Base-by-base conservation (phyloP, 1,140 invertebrate species). In the Leptestheria dahalacensis region DNA sequence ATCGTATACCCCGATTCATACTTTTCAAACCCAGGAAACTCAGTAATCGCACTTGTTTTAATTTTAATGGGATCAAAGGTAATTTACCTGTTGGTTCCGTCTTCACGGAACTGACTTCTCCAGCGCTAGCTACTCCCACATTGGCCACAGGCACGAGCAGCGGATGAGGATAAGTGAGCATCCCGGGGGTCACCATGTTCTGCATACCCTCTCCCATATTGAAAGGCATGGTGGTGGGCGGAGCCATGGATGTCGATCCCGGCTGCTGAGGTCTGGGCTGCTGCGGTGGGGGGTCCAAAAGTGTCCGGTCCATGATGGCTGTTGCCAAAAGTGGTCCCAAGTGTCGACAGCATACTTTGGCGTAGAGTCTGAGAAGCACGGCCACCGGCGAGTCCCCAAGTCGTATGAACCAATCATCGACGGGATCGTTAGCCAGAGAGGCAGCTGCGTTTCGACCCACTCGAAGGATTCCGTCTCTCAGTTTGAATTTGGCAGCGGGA, bases 371-470 rank as follows among this genome's bases (percentile, higher is more conserved):
- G 61, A 94, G 76, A 68, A 90, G 82, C 63, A 86, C 83, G 15
- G 86, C 85, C 33, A 88, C 75, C 61, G 83, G 80, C 55, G 83
- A 85, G 65, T 92, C 85, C 4, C 87, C 88, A 51, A 90, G 70
- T 25, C 83, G 74, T 55, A 82, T 85, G 68, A 95, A 89, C 92
- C 92, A 97, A 29, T 95, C 91, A 65, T 96, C 92, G 1, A 88
- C 73, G 2, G 80, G 78, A 69, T 87, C 83, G 56, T 83, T 79
- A 15, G 75, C 75, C 6, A 80, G 66, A 66, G 78, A 82, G 62
- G 71, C 71, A 18, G 78, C 74, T 1, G 78, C 76, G 1, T 76
- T 77, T 68, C 84, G 83, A 3, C 88, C 85, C 11, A 96, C 87
- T 54, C 88, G 77, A 28, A 97, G 76, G 60, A 98, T 87, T 21